Evolutionary conservation across 2,113 vertebrate species (phyloP), one percentile per base, ranked within the genome.

Genomic region (Chaenocephalus aceratus): DNA sequence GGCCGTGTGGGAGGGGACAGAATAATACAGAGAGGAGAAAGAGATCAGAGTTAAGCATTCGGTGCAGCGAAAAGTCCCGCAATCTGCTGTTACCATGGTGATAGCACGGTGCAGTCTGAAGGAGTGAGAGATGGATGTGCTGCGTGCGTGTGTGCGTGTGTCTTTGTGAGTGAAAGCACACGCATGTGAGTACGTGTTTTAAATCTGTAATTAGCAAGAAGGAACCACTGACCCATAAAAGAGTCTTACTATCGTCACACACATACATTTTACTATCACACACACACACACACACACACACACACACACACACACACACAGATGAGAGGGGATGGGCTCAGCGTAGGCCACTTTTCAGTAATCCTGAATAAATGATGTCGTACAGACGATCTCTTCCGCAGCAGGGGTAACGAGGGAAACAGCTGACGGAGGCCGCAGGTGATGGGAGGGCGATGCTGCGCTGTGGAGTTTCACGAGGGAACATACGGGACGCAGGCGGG

Each of bases 1-100:
- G 71, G 80, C 78, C 69, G 70, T 61, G 63, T 69, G 60, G 80
- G 59, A 70, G 57, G 49, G 66, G 60, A 70, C 64, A 30, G 84
- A 82, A 83, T 71, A 85, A 84, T 65, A 72, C 68, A 52, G 69
- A 76, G 62, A 81, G 51, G 73, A 78, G 56, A 54, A 44, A 75
- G 72, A 85, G 68, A 88, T 77, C 86, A 89, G 79, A 89, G 88
- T 72, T 88, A 85, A 90, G 88, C 79, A 89, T 86, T 88, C 81
- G 44, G 69, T 82, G 86, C 86, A 72, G 84, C 34, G 3, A 90
- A 89, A 89, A 87, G 85, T 89, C 80, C 73, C 86, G 91, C 92
- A 80, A 75, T 94, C 90, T 88, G 83, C 75, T 92, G 93, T 92
- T 93, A 81, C 91, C 89, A 94, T 94, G 92, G 93, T 79, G 87